These are phyloP conservation scores for Heliconius cydno DNA, from an alignment of 2,888 invertebrate species.

Conservation along the genomic window DNA sequence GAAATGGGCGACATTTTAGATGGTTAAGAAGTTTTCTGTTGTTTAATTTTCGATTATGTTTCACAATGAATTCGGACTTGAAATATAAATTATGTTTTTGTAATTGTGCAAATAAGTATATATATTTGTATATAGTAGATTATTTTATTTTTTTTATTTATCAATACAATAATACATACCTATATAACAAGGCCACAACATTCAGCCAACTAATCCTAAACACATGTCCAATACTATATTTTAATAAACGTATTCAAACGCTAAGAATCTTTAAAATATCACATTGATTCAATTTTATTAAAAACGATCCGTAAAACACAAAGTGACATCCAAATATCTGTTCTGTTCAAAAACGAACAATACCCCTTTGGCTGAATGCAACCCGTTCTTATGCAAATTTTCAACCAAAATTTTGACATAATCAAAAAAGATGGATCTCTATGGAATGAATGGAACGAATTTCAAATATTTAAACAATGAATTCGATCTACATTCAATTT, in stretches of 20 bases:
- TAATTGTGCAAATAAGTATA: background rate
- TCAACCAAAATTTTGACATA: slow-evolving; percentile 70
- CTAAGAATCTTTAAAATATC: slow-evolving; percentile 37
- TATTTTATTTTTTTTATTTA: background rate
- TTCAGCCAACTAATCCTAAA: background rate
- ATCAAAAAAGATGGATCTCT: slow-evolving; percentile 78
- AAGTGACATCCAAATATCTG: slow-evolving; percentile 53
- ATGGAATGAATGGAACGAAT: slow-evolving; percentile 65
- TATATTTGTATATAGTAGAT: background rate
- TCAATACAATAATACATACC: background rate
- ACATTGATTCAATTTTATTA: slow-evolving; percentile 43
- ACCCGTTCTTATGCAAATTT: slow-evolving; percentile 77
- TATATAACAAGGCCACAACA: background rate
- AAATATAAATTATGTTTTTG: background rate
- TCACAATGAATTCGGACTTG: background rate
- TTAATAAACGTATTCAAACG: slow-evolving; percentile 16
- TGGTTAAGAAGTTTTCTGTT: background rate
- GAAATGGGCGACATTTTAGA: background rate
- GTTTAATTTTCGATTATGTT: background rate
- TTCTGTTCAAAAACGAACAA: slow-evolving; percentile 56
- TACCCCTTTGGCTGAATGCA: slow-evolving; percentile 55
- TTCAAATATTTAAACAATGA: slow-evolving; percentile 64
- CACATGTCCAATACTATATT: background rate
- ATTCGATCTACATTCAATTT: slow-evolving; percentile 57
- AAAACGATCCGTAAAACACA: slow-evolving; percentile 52